Evolutionary conservation across 2,113 vertebrate species (phyloP).

Genomic region (Lutjanus erythropterus): DNA sequence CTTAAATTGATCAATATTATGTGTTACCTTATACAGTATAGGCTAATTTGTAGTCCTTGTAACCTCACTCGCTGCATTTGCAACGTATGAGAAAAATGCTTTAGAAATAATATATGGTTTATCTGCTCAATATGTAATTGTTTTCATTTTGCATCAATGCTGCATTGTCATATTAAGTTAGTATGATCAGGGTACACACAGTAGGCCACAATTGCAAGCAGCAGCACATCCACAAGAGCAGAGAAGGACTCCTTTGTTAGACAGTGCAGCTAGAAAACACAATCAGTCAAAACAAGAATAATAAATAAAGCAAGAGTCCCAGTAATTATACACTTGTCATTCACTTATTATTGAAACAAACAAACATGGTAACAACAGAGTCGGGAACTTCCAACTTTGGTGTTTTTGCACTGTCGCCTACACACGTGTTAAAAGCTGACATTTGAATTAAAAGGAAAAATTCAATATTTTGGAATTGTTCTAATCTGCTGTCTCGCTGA

Average conservation of each 20-base stretch:
- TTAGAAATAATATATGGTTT: background rate
- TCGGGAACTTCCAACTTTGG: background rate
- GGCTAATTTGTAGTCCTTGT: background rate
- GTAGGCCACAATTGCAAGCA: background rate
- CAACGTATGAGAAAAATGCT: background rate
- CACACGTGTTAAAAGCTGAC: background rate
- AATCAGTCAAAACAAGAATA: background rate
- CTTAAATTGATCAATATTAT: background rate
- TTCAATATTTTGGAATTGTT: background rate
- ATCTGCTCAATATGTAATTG: background rate
- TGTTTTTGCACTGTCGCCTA: background rate
- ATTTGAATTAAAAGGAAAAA: background rate
- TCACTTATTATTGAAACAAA: background rate
- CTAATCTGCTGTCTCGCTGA: background rate
- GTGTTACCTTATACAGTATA: background rate
- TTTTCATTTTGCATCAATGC: background rate
- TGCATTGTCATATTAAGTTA: background rate
- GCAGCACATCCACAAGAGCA: background rate
- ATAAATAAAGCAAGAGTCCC: background rate
- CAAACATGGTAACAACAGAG: background rate
- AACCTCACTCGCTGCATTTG: background rate
- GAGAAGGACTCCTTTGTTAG: background rate
- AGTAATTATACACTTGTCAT: background rate
- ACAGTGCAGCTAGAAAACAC: background rate
- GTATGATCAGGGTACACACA: background rate